These are phyloP conservation scores for Diceros bicornis DNA, from an alignment of 2,797 vertebrate genomes.

Conservation along the genomic window DNA sequence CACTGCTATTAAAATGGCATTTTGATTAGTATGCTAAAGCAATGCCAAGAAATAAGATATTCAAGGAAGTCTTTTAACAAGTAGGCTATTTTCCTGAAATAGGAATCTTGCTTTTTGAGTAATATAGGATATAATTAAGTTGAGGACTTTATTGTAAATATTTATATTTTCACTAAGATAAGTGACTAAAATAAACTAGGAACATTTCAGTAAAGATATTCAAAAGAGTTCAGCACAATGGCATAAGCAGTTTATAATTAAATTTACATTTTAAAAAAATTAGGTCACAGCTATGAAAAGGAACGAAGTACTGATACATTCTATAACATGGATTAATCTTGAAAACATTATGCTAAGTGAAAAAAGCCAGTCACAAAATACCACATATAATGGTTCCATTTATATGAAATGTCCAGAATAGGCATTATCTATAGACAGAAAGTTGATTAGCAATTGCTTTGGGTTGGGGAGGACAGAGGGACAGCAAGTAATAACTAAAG, in stretches of 20 bases:
- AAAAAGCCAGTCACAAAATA: background rate
- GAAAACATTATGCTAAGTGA: conserved; percentile 16
- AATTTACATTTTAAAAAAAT: conserved; percentile 39
- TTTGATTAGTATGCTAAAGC: conserved; percentile 32
- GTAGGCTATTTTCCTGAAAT: background rate
- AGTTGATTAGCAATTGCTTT: background rate
- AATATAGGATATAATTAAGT: background rate
- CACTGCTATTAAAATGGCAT: conserved; percentile 2
- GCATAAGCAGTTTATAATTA: conserved; percentile 41
- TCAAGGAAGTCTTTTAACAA: background rate
- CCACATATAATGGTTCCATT: background rate
- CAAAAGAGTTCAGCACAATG: conserved; percentile 21
- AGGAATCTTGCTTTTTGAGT: background rate
- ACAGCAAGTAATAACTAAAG: background rate
- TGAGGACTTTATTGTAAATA: conserved; percentile 12
- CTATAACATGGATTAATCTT: background rate
- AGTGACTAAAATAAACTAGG: conserved; percentile 4
- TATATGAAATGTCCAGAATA: background rate
- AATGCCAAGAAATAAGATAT: conserved; percentile 9
- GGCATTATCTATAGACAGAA: background rate
- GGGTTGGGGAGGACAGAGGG: background rate
- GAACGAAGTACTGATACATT: background rate
- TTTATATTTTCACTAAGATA: conserved; percentile 30
- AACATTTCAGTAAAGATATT: conserved; percentile 35
- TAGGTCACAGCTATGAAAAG: conserved; percentile 11